Conservation (phyloP, 2,888 invertebrate species). For the Cryptosula pallasiana region DNA sequence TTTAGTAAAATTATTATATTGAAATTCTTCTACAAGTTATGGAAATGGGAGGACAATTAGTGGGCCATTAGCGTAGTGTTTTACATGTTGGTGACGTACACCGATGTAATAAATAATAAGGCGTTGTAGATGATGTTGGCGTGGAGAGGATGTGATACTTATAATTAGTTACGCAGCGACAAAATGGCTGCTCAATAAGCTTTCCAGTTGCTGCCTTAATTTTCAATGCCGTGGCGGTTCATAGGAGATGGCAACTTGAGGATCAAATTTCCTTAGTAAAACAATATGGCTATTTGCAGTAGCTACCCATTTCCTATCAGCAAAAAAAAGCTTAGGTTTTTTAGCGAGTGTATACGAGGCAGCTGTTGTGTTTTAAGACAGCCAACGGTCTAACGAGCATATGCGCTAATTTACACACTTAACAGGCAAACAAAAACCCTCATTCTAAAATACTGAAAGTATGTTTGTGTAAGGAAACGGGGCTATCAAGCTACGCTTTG, state of each 20-base stretch:
- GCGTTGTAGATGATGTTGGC: background rate
- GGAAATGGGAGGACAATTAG: too few species aligned
- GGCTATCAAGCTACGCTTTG: constrained; percentile 6
- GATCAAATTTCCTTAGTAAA: constrained; percentile 24
- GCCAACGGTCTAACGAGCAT: background rate
- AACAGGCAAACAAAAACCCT: constrained; percentile 4
- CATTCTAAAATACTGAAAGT: constrained; percentile 13
- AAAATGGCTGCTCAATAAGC: background rate
- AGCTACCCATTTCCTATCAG: constrained; percentile 15
- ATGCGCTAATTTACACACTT: background rate
- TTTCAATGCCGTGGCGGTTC: background rate
- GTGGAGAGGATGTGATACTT: background rate
- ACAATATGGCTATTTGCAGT: constrained; percentile 22
- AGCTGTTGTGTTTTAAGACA: constrained; percentile 14
- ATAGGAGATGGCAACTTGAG: constrained; percentile 23
- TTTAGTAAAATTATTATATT: too few species aligned
- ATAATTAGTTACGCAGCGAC: background rate
- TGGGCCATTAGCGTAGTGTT: too few species aligned
- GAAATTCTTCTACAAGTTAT: too few species aligned
- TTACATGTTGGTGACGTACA: too few species aligned
- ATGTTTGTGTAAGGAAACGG: constrained; percentile 22
- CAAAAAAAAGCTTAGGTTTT: constrained; percentile 15
- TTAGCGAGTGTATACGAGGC: background rate
- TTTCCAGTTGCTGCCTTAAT: background rate
- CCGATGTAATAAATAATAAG: too few species aligned